phyloP scores from a whole-genome alignment of 2,113 vertebrate species.

The Hassar affinis region DNA sequence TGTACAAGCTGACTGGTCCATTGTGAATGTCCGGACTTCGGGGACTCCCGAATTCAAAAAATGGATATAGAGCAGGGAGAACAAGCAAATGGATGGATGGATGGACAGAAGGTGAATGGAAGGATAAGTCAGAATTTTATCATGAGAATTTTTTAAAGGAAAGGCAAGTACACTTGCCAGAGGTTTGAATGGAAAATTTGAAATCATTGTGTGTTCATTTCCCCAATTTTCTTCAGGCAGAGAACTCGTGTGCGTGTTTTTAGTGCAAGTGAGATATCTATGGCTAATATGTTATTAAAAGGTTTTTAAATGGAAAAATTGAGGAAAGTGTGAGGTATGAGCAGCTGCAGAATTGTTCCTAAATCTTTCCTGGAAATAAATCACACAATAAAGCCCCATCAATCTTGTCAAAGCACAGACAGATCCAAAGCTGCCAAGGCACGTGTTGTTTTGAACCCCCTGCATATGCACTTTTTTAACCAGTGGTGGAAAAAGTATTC shows the following conservation, averaged over 20 bases:
- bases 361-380: conserved; percentile 43
- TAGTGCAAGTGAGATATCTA: conserved; percentile 28
- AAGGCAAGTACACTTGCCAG: background rate
- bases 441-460: conserved; percentile 52
- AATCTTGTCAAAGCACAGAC: conserved; percentile 60
- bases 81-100: conserved; percentile 11
- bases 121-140: background rate
- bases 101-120: conserved; percentile 17
- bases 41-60: no score
- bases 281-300: conserved; percentile 40
- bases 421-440: conserved; percentile 49
- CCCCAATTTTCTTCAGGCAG: background rate
- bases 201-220: background rate
- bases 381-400: conserved; percentile 50
- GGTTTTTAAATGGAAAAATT: conserved; percentile 20
- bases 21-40: no score
- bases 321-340: conserved; percentile 38
- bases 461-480: background rate
- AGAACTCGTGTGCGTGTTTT: conserved; percentile 44
- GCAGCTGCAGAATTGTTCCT: conserved; percentile 55
- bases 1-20: no score
- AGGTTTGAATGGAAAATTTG: background rate
- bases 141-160: background rate
- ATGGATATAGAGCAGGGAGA: no score
- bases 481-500: no score